phyloP scores from a whole-genome alignment of 2,888 invertebrate genomes.

The Antitype chi region DNA sequence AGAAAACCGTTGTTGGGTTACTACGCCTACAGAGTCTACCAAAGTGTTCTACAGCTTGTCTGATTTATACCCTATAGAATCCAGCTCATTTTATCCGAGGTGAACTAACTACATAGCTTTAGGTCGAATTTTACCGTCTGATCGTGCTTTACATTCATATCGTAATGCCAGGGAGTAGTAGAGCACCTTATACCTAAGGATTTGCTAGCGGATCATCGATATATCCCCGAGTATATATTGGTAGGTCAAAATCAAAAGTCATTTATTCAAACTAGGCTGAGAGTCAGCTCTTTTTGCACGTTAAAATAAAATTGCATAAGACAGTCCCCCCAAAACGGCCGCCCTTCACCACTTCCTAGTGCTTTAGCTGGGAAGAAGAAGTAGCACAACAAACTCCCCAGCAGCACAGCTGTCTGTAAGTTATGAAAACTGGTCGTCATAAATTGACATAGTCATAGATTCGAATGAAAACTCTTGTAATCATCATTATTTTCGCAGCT shows the following conservation, averaged over 20 bases:
- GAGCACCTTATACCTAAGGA: background rate
- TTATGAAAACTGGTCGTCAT: background rate
- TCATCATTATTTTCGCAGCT: no score
- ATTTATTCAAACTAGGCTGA: no score
- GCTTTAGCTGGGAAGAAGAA: no score
- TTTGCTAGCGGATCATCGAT: background rate
- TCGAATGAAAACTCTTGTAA: background rate
- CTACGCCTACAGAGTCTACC: background rate
- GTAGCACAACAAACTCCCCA: no score
- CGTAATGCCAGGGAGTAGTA: background rate
- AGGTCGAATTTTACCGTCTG: slow-evolving; percentile 7
- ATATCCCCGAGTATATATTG: background rate
- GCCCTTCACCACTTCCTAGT: no score
- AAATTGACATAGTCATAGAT: background rate
- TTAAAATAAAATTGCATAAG: no score
- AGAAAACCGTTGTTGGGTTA: background rate
- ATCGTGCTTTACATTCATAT: slow-evolving; percentile 6
- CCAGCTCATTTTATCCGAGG: slow-evolving; percentile 11
- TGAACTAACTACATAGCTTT: slow-evolving; percentile 12
- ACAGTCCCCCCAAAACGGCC: no score
- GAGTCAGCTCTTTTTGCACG: no score
- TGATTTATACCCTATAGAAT: slow-evolving; percentile 20
- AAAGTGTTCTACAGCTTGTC: background rate
- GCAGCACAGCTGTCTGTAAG: no score
- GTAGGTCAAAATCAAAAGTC: no score